Conservation (phyloP, 2,888 invertebrate genomes). For the Oxyteleia sp. region DNA sequence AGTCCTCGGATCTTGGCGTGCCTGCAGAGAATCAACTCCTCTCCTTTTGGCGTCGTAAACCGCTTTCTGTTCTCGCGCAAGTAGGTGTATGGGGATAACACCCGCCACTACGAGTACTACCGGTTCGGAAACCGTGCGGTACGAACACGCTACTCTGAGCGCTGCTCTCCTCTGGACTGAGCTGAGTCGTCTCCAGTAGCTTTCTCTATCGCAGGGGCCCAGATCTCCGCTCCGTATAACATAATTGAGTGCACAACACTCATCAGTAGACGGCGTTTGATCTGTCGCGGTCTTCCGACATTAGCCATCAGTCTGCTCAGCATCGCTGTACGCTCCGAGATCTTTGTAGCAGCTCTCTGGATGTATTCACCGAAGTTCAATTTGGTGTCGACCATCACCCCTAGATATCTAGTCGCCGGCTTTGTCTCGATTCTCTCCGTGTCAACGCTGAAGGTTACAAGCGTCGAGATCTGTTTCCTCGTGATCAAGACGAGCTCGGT, state of each 20-base stretch:
- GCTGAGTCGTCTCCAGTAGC: slow-evolving; percentile 62
- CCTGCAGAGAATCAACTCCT: too few species aligned
- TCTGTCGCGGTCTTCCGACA: too few species aligned
- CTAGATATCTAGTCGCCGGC: slow-evolving; percentile 72
- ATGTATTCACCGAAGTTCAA: slow-evolving; percentile 71
- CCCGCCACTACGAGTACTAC: slow-evolving; percentile 72
- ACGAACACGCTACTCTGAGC: slow-evolving; percentile 69
- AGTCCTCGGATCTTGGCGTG: too few species aligned
- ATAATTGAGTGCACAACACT: slow-evolving; percentile 37
- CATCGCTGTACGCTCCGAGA: too few species aligned
- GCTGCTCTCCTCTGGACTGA: slow-evolving; percentile 54
- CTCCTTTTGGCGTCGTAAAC: background rate
- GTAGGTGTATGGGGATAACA: slow-evolving; percentile 73
- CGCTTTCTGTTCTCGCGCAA: slow-evolving; percentile 58
- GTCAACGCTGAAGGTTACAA: slow-evolving; percentile 48
- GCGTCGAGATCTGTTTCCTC: slow-evolving; percentile 58
- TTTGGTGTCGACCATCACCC: slow-evolving; percentile 26
- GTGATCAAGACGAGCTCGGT: slow-evolving; percentile 61
- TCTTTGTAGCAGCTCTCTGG: too few species aligned
- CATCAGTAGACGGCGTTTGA: slow-evolving; percentile 19
- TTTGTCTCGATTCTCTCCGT: slow-evolving; percentile 39
- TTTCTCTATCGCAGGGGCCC: background rate
- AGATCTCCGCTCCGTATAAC: slow-evolving; percentile 6
- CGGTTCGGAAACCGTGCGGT: slow-evolving; percentile 75
- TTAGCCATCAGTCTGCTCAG: too few species aligned